Conservation (phyloP, 2,888 invertebrate genomes). For the Lysandra bellargus region DNA sequence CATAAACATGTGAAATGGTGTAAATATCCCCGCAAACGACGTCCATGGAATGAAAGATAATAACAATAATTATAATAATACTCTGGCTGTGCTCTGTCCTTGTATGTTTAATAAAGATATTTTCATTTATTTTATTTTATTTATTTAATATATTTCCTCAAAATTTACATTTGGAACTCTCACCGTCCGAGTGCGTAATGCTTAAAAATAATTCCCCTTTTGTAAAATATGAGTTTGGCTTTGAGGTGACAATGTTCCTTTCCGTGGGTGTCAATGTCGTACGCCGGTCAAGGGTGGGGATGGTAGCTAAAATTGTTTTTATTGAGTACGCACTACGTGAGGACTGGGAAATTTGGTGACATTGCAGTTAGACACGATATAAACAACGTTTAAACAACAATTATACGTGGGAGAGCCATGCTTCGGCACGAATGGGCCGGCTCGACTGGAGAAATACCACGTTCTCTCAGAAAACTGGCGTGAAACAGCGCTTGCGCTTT, state of each 20-base stretch:
- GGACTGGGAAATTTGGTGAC: not conserved
- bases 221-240: conserved; percentile 12
- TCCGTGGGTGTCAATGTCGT: conserved; percentile 30
- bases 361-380: not conserved
- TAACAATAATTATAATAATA: not conserved
- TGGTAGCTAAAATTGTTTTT: not conserved
- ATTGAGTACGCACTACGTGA: not conserved
- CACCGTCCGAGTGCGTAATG: conserved; percentile 10
- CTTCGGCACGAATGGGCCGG: too few species aligned
- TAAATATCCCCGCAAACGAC: not conserved
- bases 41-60: not conserved
- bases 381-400: not conserved
- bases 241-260: conserved; percentile 13
- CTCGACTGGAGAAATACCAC: too few species aligned
- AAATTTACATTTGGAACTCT: not conserved
- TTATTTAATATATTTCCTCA: not conserved
- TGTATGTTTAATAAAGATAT: too few species aligned
- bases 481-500: too few species aligned
- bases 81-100: too few species aligned
- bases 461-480: too few species aligned
- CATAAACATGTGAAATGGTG: not conserved
- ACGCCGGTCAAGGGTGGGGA: conserved; percentile 24
- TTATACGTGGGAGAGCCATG: too few species aligned
- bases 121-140: too few species aligned
- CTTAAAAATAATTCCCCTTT: conserved; percentile 29